Evolutionary conservation across 2,888 invertebrate species (phyloP), one percentile per base, ranked within the genome.

Genomic region (Geotrupes spiniger): DNA sequence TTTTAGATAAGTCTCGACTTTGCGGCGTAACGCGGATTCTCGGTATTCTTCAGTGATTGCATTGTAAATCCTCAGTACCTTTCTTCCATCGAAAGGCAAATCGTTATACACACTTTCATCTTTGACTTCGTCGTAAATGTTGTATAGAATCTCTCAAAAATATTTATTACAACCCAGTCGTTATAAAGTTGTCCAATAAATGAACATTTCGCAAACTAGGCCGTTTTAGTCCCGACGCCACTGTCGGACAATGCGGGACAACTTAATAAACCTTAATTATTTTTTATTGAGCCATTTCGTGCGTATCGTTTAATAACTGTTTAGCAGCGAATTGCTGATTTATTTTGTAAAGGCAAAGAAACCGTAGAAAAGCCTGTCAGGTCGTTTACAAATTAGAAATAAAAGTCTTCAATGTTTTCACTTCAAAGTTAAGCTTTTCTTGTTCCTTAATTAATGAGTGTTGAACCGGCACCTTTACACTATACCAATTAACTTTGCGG

Each of bases 361-460:
- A 21, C 21, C 21, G 21, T 21, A 4, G 21, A 21, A 21, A 21
- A 21, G 21, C 21, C 21, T 21, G 21, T 21, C 21, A 21, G 21
- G 21, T 21, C 21, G 21, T 21, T 21, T 21, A 21, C 21, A 21
- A 21, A 21, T 21, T 21, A 6, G 21, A 21, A 21, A 21, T 21
- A 21, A 21, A 21, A 21, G 21, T 21, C 21, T 21, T 21, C 21
- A 21, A 21, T 21, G 21, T 21, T 21, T 21, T 21, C 21, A 21
- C 21, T 21, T 21, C 21, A 21, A 21, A 21, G 21, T 21, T 21
- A 21, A 21, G 49, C 52, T 52, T 58, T 54, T 61, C 57, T 58
- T 59, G 46, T 52, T 45, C 58, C 57, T 61, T 60, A 63, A 63
- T 63, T 63, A 63, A 61, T 54, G 58, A 56, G 56, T 50, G 56